Conservation (phyloP, 1,140 invertebrate species). For the Zaprionus davidi region DNA sequence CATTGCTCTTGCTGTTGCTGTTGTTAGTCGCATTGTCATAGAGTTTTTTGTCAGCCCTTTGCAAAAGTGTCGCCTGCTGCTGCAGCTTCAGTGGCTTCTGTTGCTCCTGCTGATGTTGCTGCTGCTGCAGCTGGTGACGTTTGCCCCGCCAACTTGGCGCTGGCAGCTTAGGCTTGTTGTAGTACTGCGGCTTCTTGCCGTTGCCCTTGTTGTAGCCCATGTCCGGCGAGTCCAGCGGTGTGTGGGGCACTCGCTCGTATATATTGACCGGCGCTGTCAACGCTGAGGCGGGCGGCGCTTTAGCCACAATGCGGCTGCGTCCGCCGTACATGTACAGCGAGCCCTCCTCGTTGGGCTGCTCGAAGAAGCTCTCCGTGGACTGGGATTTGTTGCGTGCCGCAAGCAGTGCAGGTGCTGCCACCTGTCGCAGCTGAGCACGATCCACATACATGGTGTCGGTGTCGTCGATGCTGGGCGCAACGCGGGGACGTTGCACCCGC, state of each 20-base stretch:
- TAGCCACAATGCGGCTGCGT: conserved; percentile 67
- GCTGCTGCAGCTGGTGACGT: conserved; percentile 50
- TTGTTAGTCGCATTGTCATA: conserved; percentile 70
- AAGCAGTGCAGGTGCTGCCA: conserved; percentile 57
- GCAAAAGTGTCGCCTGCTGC: conserved; percentile 36
- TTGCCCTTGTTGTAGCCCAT: conserved; percentile 39
- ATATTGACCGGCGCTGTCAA: conserved; percentile 57
- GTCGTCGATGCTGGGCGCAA: conserved; percentile 36
- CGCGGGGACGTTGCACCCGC: conserved; percentile 12
- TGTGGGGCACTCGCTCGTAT: conserved; percentile 72
- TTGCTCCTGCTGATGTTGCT: conserved; percentile 27
- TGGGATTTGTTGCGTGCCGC: conserved; percentile 71
- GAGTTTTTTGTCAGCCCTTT: conserved; percentile 75
- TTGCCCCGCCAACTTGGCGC: conserved; percentile 73
- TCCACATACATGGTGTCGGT: conserved; percentile 63
- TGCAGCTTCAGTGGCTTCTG: conserved; percentile 26
- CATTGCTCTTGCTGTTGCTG: conserved; percentile 65
- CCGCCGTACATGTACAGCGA: conserved; percentile 82
- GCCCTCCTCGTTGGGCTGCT: conserved; percentile 79
- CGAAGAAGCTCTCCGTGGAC: conserved; percentile 79
- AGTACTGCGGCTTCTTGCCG: conserved; percentile 29
- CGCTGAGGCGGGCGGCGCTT: conserved; percentile 46
- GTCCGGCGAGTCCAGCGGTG: conserved; percentile 51
- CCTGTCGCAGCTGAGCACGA: conserved; percentile 61
- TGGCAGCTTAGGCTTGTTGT: conserved; percentile 58